These are phyloP conservation scores for Chaenogobius annularis DNA, from an alignment of 2,113 vertebrate genomes.

Conservation along the genomic window DNA sequence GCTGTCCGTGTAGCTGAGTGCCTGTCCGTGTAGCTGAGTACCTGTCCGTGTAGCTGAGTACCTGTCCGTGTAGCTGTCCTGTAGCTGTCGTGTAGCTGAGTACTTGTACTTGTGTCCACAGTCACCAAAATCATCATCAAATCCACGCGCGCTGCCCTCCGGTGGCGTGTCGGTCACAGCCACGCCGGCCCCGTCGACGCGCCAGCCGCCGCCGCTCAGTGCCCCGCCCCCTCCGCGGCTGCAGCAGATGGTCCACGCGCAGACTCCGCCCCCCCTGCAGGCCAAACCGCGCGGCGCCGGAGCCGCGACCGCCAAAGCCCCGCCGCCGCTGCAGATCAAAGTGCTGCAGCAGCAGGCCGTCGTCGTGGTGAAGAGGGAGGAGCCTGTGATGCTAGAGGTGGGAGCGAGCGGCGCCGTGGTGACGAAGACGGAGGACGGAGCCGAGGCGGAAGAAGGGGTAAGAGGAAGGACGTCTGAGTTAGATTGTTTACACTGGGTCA, in stretches of 20 bases:
- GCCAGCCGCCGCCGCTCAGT: slow-evolving; percentile 84
- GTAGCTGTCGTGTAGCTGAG: neutral
- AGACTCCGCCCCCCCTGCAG: slow-evolving; percentile 75
- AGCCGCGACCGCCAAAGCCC: slow-evolving; percentile 26
- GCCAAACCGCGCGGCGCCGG: slow-evolving; percentile 72
- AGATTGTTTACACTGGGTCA: too few relatives aligned
- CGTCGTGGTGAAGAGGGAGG: slow-evolving; percentile 57
- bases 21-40: too few relatives aligned
- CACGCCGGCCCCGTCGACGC: slow-evolving; percentile 71
- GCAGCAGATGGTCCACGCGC: slow-evolving; percentile 77
- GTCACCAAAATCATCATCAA: slow-evolving; percentile 89
- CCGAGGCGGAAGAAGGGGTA: slow-evolving; percentile 71
- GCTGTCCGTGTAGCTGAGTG: too few relatives aligned
- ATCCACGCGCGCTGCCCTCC: slow-evolving; percentile 76
- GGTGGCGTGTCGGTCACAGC: slow-evolving; percentile 80
- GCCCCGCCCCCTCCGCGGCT: slow-evolving; percentile 76
- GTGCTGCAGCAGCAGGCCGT: slow-evolving; percentile 56
- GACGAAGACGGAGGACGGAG: slow-evolving; percentile 49
- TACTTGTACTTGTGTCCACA: slow-evolving; percentile 2
- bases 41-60: too few relatives aligned
- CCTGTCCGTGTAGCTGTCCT: too few relatives aligned
- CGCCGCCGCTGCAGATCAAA: slow-evolving; percentile 69
- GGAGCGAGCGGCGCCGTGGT: slow-evolving; percentile 55
- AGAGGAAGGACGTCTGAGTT: neutral
- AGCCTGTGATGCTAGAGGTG: slow-evolving; percentile 56